phyloP scores from a whole-genome alignment of 2,797 vertebrate species.

The Myotis daubentonii region DNA sequence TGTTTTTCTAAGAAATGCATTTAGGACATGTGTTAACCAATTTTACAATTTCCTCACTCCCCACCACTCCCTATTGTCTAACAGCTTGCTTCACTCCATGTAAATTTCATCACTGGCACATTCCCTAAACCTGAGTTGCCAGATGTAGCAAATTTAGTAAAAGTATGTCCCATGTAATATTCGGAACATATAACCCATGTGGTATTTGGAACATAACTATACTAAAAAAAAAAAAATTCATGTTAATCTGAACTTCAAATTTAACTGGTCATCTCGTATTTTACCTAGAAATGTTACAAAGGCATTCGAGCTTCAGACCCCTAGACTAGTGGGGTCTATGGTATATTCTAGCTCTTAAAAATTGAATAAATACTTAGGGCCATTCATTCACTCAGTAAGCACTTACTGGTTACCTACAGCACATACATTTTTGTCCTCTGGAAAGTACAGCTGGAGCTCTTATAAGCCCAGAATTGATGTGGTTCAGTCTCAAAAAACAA shows the following conservation, averaged over 20 bases:
- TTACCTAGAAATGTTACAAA: not conserved
- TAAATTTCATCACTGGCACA: not conserved
- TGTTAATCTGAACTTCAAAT: not conserved
- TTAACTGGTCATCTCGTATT: not conserved
- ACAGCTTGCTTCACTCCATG: not conserved
- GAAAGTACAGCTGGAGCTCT: not conserved
- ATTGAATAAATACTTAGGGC: not conserved
- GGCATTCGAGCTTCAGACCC: not conserved
- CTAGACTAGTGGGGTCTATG: not conserved
- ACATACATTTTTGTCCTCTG: not conserved
- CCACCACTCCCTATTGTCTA: too few species aligned
- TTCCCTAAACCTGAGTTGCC: not conserved
- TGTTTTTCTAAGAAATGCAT: not conserved
- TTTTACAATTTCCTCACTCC: too few species aligned
- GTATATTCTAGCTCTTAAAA: not conserved
- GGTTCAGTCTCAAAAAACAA: not conserved
- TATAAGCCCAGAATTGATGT: not conserved
- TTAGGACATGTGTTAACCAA: not conserved
- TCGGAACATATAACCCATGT: not conserved
- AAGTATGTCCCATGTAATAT: not conserved
- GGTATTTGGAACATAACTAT: not conserved
- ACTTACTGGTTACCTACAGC: not conserved
- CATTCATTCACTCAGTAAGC: not conserved
- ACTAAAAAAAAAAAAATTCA: not conserved
- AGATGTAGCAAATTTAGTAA: not conserved